Evolutionary conservation across 2,888 invertebrate species (phyloP).

Genomic region (Amiota mariae): DNA sequence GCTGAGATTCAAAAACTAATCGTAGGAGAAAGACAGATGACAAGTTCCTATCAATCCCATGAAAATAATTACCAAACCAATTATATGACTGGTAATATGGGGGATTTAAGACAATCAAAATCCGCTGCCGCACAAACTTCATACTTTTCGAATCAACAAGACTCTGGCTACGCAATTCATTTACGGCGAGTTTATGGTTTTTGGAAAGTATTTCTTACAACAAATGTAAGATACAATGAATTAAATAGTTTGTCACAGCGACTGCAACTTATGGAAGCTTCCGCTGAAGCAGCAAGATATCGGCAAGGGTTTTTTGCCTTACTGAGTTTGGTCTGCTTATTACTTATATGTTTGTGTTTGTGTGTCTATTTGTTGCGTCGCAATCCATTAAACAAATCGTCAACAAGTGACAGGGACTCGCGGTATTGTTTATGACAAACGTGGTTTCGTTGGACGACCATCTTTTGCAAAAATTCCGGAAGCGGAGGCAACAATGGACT

Average conservation of each 20-base stretch:
- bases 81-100: neutral
- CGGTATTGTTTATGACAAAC: constrained; percentile 71
- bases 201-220: constrained; percentile 70
- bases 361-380: constrained; percentile 71
- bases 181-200: constrained; percentile 70
- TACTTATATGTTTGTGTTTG: constrained; percentile 68
- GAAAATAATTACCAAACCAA: constrained; percentile 57
- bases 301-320: constrained; percentile 73
- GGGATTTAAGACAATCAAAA: constrained; percentile 30
- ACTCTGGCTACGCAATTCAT: constrained; percentile 66
- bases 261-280: constrained; percentile 63
- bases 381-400: constrained; percentile 53
- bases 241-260: constrained; percentile 57
- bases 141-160: constrained; percentile 54
- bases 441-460: constrained; percentile 70
- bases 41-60: constrained; percentile 57
- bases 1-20: constrained; percentile 66
- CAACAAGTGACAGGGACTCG: constrained; percentile 24
- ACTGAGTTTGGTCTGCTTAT: constrained; percentile 67
- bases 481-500: constrained; percentile 44
- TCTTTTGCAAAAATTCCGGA: constrained; percentile 55
- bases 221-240: constrained; percentile 48
- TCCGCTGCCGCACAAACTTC: neutral
- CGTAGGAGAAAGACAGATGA: constrained; percentile 40
- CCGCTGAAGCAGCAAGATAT: constrained; percentile 70